Conservation (phyloP, 2,888 invertebrate species). For the Holacanthella duospinosa region DNA sequence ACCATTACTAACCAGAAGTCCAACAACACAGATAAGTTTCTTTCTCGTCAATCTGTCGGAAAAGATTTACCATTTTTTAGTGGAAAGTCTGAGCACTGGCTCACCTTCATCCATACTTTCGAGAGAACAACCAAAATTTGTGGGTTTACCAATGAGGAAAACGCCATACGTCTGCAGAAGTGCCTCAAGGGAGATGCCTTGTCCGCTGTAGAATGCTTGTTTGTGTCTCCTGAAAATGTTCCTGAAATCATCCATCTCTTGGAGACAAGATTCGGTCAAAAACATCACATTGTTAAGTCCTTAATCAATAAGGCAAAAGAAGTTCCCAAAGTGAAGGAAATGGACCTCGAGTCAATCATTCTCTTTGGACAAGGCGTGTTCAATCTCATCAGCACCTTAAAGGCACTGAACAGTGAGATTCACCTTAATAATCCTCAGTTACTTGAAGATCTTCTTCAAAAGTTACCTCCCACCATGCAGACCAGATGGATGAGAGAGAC, state of each 20-base stretch:
- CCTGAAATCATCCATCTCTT: constrained; percentile 13
- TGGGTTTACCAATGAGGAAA: constrained; percentile 13
- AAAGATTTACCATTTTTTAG: constrained; percentile 10
- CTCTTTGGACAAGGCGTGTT: background rate
- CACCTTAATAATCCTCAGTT: constrained; percentile 19
- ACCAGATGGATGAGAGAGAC: background rate
- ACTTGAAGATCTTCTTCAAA: constrained; percentile 14
- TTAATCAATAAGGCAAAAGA: constrained; percentile 13
- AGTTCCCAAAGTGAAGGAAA: background rate
- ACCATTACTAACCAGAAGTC: too few relatives aligned
- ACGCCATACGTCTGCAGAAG: constrained; percentile 15
- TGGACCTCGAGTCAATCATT: background rate
- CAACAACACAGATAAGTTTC: background rate
- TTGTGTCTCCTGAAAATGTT: constrained; percentile 15
- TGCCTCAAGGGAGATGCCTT: constrained; percentile 15
- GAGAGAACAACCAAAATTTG: constrained; percentile 8
- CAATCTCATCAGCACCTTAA: constrained; percentile 8
- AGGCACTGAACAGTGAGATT: background rate
- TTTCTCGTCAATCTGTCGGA: constrained; percentile 6
- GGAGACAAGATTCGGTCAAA: constrained; percentile 17
- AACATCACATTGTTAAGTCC: too few relatives aligned
- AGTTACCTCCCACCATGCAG: constrained; percentile 14
- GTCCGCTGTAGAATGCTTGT: constrained; percentile 12
- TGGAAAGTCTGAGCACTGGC: constrained; percentile 20
- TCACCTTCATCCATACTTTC: constrained; percentile 11